A percentile compares a stretch with the other conserved stretches of the same genome.
These are phyloP conservation scores for Lymantria dispar DNA, from an alignment of 2,888 invertebrate species.

Conservation along the genomic window DNA sequence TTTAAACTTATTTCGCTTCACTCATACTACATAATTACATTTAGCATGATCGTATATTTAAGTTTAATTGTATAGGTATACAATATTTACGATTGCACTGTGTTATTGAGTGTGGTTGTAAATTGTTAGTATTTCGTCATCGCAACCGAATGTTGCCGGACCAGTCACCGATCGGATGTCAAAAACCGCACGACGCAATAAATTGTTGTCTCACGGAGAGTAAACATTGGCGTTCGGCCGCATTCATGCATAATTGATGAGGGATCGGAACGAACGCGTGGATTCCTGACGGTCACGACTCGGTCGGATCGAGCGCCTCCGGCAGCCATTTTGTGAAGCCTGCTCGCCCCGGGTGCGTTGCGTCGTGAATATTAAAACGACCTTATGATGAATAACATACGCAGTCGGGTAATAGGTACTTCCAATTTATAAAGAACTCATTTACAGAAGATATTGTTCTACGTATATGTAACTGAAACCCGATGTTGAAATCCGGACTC, in stretches of 20 bases:
- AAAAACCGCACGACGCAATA: constrained; percentile 79
- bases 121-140: constrained; percentile 61
- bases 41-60: too few species aligned
- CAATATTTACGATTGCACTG: constrained; percentile 1
- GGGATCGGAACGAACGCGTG: constrained; percentile 71
- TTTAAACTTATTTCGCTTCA: too few species aligned
- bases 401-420: constrained; percentile 43
- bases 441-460: constrained; percentile 6
- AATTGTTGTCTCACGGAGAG: constrained; percentile 78
- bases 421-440: constrained; percentile 43
- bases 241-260: constrained; percentile 82
- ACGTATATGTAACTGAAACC: too few species aligned
- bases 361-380: constrained; percentile 71
- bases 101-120: constrained; percentile 38
- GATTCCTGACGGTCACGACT: constrained; percentile 79
- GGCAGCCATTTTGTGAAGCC: constrained; percentile 79
- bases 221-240: constrained; percentile 77
- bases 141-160: constrained; percentile 39
- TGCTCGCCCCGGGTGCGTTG: constrained; percentile 61
- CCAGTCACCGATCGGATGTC: constrained; percentile 69
- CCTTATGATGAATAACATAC: constrained; percentile 50
- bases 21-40: too few species aligned
- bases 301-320: constrained; percentile 60
- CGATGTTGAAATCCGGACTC: too few species aligned
- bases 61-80: too few species aligned